Evolutionary conservation across 2,888 invertebrate species (phyloP), one percentile per base, ranked within the genome.

Genomic region (Sminthurinus aureus): DNA sequence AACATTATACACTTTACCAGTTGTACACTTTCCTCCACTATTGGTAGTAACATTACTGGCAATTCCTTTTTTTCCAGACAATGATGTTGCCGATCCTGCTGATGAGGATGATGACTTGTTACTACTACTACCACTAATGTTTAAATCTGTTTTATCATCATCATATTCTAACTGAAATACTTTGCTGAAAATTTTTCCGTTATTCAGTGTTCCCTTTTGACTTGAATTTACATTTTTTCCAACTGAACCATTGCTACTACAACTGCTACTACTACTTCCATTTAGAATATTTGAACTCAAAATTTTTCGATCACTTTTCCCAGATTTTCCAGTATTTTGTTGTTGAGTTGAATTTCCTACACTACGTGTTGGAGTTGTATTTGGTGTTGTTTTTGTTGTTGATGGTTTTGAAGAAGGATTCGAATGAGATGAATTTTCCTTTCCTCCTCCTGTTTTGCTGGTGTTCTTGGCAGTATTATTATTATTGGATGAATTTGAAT

Each of bases 151-250:
- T 83, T 85, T 81, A 81, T 85, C 85, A n/a, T 84, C 83, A 18
- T 86, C 86, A 82, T 85, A 86, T 9, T 83, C 86, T 82, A 85
- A 85, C n/a, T 84, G 83, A 66, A 81, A 81, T 18, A 69, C 20
- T 64, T 83, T 84, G 15, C 69, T 52, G 22, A 69, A 22, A 22
- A 4, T 71, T 22, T 22, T 71, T 13, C 52, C 52, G 52, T 52
- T 52, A 13, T 52, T 52, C 52, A 13, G 20, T 20, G 38, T 66
- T 79, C 20, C 58, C 64, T n/a, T 38, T 12, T 71, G 26, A 81
- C 8, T 69, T 20, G 51, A 20, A 50, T 12, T 76, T 6, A 24
- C 20, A 22, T 9, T 12, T 22, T 22, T 71, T 20, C 20, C 22
- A 13, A 15, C 66, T n/a, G 8, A 20, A 20, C 20, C 24, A 71